Percentiles rank a stretch among this genome's conserved stretches.
These are phyloP conservation scores for Phalacrocorax pelagicus DNA, from an alignment of 2,113 vertebrate species.

Conservation along the genomic window DNA sequence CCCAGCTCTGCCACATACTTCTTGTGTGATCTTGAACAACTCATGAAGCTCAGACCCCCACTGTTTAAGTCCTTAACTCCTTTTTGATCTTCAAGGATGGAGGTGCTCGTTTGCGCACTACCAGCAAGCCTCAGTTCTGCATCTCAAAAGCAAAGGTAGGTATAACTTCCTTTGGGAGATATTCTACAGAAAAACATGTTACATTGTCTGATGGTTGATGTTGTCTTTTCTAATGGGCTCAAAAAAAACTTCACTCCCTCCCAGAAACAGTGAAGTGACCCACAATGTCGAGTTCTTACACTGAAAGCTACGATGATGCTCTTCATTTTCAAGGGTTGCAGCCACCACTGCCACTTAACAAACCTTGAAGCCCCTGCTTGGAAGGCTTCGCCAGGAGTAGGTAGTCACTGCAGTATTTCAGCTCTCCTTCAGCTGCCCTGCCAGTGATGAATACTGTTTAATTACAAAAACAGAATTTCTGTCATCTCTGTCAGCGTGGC, in stretches of 20 bases:
- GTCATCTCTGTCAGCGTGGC: slow-evolving; percentile 72
- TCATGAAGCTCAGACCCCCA: not conserved
- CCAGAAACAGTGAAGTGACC: not conserved
- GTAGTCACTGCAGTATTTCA: slow-evolving; percentile 31
- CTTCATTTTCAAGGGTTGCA: not conserved
- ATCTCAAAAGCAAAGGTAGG: not conserved
- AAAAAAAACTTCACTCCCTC: not conserved
- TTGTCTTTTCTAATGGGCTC: not conserved
- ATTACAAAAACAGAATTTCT: slow-evolving; percentile 81
- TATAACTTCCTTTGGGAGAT: not conserved
- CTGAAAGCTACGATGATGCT: not conserved
- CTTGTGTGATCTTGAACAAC: not conserved
- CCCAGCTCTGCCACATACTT: not conserved
- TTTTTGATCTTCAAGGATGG: not conserved
- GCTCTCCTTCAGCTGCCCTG: slow-evolving; percentile 63
- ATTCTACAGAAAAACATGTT: not conserved
- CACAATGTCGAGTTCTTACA: not conserved
- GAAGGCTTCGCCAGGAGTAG: not conserved
- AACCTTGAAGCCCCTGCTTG: not conserved
- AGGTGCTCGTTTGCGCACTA: not conserved
- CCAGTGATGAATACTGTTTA: slow-evolving; percentile 80
- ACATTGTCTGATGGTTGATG: not conserved
- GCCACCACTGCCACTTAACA: not conserved
- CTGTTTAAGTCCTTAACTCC: not conserved
- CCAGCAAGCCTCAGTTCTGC: not conserved